A percentile compares a stretch with the other conserved stretches of the same genome.
Conservation (phyloP, 2,113 vertebrate species). For the Polypterus bichir region DNA sequence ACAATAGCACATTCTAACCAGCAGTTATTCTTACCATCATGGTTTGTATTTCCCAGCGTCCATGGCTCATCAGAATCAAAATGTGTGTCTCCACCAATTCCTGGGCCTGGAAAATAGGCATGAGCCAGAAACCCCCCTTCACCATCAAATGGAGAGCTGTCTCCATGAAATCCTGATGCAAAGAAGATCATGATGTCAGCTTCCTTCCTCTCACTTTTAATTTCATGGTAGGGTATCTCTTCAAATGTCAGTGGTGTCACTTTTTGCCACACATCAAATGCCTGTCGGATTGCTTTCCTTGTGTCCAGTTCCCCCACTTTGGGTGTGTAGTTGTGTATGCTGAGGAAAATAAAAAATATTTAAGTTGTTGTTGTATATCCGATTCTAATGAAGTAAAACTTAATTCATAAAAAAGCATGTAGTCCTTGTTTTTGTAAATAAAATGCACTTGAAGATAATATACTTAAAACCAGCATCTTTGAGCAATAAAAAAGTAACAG, state of each 20-base stretch:
- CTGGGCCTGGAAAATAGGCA: conserved; percentile 91
- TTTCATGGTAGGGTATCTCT: conserved; percentile 88
- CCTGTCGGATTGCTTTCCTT: conserved; percentile 83
- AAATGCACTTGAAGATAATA: too few species aligned
- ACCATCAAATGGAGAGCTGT: conserved; percentile 92
- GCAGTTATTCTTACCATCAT: conserved; percentile 64
- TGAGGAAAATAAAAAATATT: conserved; percentile 34
- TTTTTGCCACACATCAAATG: conserved; percentile 94
- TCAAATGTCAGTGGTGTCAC: conserved; percentile 92
- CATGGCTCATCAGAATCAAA: conserved; percentile 95
- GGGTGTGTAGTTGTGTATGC: conserved; percentile 94
- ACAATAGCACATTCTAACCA: neutral
- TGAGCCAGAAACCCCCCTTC: conserved; percentile 95
- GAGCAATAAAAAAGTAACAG: too few species aligned
- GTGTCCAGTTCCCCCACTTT: conserved; percentile 94
- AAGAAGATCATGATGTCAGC: conserved; percentile 99
- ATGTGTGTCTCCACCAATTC: conserved; percentile 94
- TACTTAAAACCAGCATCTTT: too few species aligned
- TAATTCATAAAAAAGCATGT: too few species aligned
- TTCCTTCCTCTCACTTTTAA: conserved; percentile 88
- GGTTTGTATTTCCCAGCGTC: conserved; percentile 88
- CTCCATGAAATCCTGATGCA: conserved; percentile 93
- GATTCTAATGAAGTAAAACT: conserved; percentile 13
- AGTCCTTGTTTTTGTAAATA: too few species aligned
- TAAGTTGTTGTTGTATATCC: conserved; percentile 19